A percentile compares a stretch with the other conserved stretches of the same genome.
phyloP scores from a whole-genome alignment of 2,888 invertebrate genomes.

The Asteroscopus sphinx region DNA sequence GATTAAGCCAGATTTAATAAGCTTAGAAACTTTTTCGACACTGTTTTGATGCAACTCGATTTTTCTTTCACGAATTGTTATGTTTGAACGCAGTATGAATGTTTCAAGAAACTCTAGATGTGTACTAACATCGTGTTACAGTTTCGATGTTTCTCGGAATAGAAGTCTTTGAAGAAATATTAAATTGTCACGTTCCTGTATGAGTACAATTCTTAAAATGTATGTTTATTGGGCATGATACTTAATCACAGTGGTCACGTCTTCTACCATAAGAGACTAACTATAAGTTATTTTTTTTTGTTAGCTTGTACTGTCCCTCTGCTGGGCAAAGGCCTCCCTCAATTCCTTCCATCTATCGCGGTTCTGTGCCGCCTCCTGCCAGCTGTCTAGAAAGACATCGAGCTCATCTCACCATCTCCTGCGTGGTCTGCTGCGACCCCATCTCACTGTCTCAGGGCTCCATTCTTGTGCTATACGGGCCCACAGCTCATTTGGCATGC shows the following conservation, averaged over 20 bases:
- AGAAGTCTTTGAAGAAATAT: slow-evolving; percentile 11
- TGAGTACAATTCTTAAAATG: background rate
- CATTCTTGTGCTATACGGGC: no score
- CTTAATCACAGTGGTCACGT: background rate
- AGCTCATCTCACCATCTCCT: no score
- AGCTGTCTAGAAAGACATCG: no score
- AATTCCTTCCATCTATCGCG: no score
- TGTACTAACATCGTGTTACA: slow-evolving; percentile 24
- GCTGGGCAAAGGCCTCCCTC: no score
- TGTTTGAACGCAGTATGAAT: background rate
- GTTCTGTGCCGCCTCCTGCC: no score
- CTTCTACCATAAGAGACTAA: no score
- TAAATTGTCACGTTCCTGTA: slow-evolving; percentile 11
- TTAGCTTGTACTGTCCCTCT: no score
- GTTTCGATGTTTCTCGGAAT: slow-evolving; percentile 21
- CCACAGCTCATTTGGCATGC: no score
- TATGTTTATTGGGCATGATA: background rate
- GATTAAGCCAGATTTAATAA: slow-evolving; percentile 9
- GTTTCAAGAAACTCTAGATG: slow-evolving; percentile 28
- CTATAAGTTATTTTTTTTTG: no score
- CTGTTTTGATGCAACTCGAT: slow-evolving; percentile 9
- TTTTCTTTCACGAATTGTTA: background rate
- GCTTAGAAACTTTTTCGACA: background rate
- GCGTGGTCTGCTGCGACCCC: no score
- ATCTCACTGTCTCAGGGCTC: no score